A percentile compares a stretch with the other conserved stretches of the same genome.
These are phyloP conservation scores for Hirtodrosophila duncani DNA, from an alignment of 2,888 invertebrate species.

Conservation along the genomic window DNA sequence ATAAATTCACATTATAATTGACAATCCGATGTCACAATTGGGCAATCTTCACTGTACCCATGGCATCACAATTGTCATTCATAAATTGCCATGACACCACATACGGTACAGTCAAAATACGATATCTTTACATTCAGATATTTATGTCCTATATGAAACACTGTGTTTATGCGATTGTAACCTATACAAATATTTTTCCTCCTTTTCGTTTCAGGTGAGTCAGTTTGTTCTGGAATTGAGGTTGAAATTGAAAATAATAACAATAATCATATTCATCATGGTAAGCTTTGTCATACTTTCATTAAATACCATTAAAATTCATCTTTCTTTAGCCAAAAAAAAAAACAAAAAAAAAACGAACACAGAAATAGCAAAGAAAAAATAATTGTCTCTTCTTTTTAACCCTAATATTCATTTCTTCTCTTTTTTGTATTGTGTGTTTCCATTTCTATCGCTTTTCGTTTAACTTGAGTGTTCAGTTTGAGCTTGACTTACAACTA, in stretches of 20 bases:
- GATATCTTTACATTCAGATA: no score
- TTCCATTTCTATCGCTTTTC: constrained; percentile 3
- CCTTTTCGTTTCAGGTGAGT: constrained; percentile 76
- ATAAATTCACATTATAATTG: no score
- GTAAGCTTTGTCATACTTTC: constrained; percentile 78
- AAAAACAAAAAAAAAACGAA: constrained; percentile 7
- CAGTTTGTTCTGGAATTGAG: constrained; percentile 79
- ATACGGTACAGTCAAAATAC: no score
- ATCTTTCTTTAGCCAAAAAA: constrained; percentile 47
- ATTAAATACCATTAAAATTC: constrained; percentile 76
- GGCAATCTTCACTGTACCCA: no score
- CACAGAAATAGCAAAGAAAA: constrained; percentile 10
- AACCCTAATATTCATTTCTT: constrained; percentile 10
- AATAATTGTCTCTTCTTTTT: constrained; percentile 13
- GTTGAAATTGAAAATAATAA: constrained; percentile 79
- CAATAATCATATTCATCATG: constrained; percentile 78
- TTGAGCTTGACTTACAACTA: constrained; percentile 26
- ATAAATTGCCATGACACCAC: no score
- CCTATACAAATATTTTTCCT: no score
- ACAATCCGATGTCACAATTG: no score
- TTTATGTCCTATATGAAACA: constrained; percentile 33
- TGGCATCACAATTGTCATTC: no score
- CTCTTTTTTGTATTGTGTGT: constrained; percentile 16
- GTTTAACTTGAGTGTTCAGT: constrained; percentile 10
- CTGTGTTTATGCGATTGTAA: no score